Evolutionary conservation across 2,888 invertebrate species (phyloP), one percentile per base, ranked within the genome.

Genomic region (Drosophila multiciliata): DNA sequence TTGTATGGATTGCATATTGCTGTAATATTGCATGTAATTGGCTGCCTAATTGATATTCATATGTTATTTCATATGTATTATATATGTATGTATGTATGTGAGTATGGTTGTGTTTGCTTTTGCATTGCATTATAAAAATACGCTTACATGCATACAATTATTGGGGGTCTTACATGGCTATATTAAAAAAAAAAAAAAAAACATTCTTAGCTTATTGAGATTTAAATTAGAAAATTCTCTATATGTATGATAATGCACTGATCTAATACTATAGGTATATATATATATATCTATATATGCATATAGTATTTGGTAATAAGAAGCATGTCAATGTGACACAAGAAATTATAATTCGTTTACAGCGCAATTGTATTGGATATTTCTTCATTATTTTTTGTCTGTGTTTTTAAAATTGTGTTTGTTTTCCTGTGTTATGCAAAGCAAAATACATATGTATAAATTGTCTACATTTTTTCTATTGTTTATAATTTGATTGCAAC

Each of bases 241-340:
- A 52, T 54, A 52, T 73, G 64, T 29, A 66, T 66, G 68, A 49
- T 59, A 66, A 74, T 74, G 66, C 65, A 49, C 58, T 45, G 68
- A 60, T 52, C 60, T 75, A 68, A 66, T 53, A 72, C 72, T 67
- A 66, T 45, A 45, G 20, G 45, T 23, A 20, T 20, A 12, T 20
- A 42, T 42, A 20, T 66, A 11, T 60, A 8, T 32, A 48, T 62
- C 1, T 71, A 52, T 60, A 57, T 73, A 61, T 61, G 53, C 60
- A 65, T 65, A 65, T 74, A 72, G 66, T 79, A 52, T 48, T 54
- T 66, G 62, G 20, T 66, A 52, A 74, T 76, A 86, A 88, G 87
- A 83, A 83, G 87, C 89, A 83, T 83, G 83, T 83, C 83, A 83
- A 83, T 83, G 83, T 83, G 83, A 83, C 83, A 81, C 85, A 81